These are phyloP conservation scores for Manis pentadactyla DNA, from an alignment of 2,797 vertebrate species.

Conservation along the genomic window DNA sequence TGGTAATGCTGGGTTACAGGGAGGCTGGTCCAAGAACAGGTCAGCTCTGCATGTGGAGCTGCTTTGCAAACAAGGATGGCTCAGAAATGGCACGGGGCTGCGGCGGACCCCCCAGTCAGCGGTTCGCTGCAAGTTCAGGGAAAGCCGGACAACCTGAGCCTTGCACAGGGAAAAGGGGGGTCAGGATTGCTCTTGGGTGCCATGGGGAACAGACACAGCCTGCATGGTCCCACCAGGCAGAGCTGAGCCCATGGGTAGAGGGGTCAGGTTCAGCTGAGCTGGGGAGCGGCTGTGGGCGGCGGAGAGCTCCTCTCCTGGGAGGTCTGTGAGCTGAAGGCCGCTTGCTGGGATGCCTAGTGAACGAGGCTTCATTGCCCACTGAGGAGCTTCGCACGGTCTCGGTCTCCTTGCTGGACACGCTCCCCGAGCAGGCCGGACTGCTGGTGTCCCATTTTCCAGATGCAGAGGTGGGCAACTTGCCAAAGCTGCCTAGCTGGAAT, in stretches of 20 bases:
- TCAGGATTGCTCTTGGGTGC: not conserved
- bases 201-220: not conserved
- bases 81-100: rapidly evolving
- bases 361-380: rapidly evolving
- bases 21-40: rapidly evolving
- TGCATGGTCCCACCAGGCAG: not conserved
- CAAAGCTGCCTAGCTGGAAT: not conserved
- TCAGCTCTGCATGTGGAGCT: not conserved
- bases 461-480: not conserved
- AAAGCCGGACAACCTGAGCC: not conserved
- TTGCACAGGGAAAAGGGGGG: not conserved
- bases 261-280: not conserved
- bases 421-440: rapidly evolving
- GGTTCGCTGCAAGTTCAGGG: not conserved
- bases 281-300: not conserved
- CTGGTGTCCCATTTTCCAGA: not conserved
- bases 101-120: not conserved
- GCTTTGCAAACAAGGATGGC: not conserved
- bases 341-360: rapidly evolving
- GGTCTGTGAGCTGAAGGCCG: not conserved
- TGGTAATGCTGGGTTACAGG: not conserved
- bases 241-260: not conserved
- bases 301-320: rapidly evolving
- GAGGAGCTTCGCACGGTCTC: rapidly evolving
- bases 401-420: too few relatives aligned